Conservation (phyloP, 2,888 invertebrate genomes). For the Muschampia plurimacula region DNA sequence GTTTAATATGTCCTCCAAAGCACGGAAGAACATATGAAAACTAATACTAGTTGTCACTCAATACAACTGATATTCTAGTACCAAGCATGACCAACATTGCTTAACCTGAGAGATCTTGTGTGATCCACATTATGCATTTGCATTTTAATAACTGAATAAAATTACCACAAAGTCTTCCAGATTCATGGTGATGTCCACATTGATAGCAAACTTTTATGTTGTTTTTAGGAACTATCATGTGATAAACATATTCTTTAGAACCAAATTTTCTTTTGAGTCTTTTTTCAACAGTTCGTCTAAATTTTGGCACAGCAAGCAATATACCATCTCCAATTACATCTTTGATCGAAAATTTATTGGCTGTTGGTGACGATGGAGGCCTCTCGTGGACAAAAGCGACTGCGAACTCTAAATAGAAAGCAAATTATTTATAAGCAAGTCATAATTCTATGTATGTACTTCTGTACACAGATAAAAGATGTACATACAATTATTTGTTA, state of each 20-base stretch:
- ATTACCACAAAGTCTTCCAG: slow-evolving; percentile 92
- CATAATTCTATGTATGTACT: neutral
- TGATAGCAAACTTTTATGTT: slow-evolving; percentile 91
- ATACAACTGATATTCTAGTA: too few relatives aligned
- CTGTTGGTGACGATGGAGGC: slow-evolving; percentile 44
- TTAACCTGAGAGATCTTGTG: too few relatives aligned
- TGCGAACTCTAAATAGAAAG: slow-evolving; percentile 64
- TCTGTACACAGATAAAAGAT: too few relatives aligned
- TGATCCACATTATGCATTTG: too few relatives aligned
- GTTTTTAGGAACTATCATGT: slow-evolving; percentile 89
- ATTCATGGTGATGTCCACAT: slow-evolving; percentile 95
- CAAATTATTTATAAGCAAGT: neutral
- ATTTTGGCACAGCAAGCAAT: slow-evolving; percentile 93
- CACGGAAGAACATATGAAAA: too few relatives aligned
- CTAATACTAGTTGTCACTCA: too few relatives aligned
- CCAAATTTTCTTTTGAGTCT: slow-evolving; percentile 91
- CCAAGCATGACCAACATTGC: too few relatives aligned
- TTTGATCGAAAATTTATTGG: slow-evolving; percentile 81
- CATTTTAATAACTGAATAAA: too few relatives aligned
- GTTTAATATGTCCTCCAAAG: too few relatives aligned
- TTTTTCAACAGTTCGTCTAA: slow-evolving; percentile 91
- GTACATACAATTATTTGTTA: too few relatives aligned
- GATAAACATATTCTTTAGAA: slow-evolving; percentile 87
- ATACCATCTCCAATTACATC: slow-evolving; percentile 90
- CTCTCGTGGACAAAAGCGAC: slow-evolving; percentile 63